Percentiles rank a stretch among this genome's conserved stretches.
Evolutionary conservation across 2,113 vertebrate genomes (phyloP).

Genomic region (Salvelinus sp.): DNA sequence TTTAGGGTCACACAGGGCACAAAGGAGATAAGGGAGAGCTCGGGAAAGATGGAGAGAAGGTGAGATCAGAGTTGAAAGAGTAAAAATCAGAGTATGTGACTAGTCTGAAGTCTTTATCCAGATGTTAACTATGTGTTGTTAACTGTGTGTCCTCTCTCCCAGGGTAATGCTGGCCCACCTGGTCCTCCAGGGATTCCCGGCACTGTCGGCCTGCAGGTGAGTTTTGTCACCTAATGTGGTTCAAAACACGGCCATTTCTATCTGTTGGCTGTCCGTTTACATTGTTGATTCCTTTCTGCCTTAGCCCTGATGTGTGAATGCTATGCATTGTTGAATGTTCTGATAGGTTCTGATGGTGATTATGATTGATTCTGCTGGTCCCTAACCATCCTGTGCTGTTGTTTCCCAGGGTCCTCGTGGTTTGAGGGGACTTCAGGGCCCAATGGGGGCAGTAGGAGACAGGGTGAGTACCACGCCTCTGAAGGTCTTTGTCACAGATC

Average conservation of each 20-base stretch:
- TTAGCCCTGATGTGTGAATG: not conserved
- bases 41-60: constrained; percentile 92
- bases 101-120: not conserved
- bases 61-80: constrained; percentile 50
- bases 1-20: constrained; percentile 91
- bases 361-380: not conserved
- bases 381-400: constrained; percentile 21
- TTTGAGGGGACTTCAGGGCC: constrained; percentile 82
- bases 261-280: not conserved
- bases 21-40: constrained; percentile 91
- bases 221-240: constrained; percentile 1
- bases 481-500: too few species aligned
- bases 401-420: constrained; percentile 86
- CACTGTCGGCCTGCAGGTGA: constrained; percentile 89
- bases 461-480: constrained; percentile 67
- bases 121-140: not conserved
- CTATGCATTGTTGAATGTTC: not conserved
- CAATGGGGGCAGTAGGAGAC: constrained; percentile 84
- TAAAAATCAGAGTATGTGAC: not conserved
- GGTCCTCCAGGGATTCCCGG: constrained; percentile 86
- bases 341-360: not conserved
- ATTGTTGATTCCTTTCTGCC: not conserved
- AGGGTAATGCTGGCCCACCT: constrained; percentile 85
- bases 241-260: not conserved
- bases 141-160: constrained; percentile 9